Base-by-base conservation (phyloP, 92 coral and sea anemone genomes). In the Umimayanthus chanpuru region DNA sequence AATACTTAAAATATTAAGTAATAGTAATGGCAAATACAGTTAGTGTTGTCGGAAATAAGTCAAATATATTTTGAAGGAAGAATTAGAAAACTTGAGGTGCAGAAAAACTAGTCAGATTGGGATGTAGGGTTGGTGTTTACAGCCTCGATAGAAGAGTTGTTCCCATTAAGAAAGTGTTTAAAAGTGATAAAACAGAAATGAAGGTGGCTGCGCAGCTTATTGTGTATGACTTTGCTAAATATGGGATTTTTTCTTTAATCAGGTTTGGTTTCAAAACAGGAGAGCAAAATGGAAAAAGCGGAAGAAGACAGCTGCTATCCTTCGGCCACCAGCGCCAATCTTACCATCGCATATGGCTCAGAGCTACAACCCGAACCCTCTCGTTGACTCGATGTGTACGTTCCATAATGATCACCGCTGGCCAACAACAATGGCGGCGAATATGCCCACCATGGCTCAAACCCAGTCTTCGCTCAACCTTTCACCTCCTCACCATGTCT, bases 241-340 rank as follows among this genome's bases (percentile, higher is more conserved):
- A 20, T 28, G 85, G 23, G 23, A 80, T 39, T 28, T 6, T 78
- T 18, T 25, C 44, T 64, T 61, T n/a, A 77, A 40, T 5, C 85
- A 97, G 99, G 99, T 97, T 2, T 97, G 99, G 99, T 97, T 97
- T 86, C 99, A 97, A 89, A 97, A 97, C 90, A 98, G 99, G 65
- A 95, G 99, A 25, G 99, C 99, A 36, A 97, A 97, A 87, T 97
- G 99, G 99, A 97, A 97, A 92, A 97, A 97, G 82, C 99, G 99
- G 47, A 97, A 97, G 94, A 97, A 97, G 99, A 97, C 98, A 1
- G 94, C 98, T 6, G 93, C 99, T 2, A 96, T 97, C 43, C 96
- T 97, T 23, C 98, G 99, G 1, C 99, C 99, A 66, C 99, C 99
- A 6, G 96, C 99, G 10, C 98, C 99, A n/a, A 97, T 97, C 81